phyloP scores from a whole-genome alignment of 2,113 vertebrate species.

The Lathamus discolor region DNA sequence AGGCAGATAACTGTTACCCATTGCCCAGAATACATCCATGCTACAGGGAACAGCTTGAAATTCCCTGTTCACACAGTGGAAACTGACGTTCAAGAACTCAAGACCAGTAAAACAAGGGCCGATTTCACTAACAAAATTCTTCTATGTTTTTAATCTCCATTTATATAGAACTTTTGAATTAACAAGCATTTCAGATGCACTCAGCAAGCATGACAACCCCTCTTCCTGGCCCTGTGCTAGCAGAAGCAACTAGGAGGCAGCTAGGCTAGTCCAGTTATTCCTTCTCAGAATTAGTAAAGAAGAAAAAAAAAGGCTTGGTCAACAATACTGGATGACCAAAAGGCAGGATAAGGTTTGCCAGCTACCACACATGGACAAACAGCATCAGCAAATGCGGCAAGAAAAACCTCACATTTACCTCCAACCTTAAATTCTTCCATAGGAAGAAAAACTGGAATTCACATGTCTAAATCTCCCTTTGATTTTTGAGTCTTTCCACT shows the following conservation, averaged over 20 bases:
- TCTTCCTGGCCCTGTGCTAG: background rate
- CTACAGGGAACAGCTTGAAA: background rate
- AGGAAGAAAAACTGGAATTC: background rate
- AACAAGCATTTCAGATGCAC: background rate
- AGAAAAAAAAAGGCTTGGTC: background rate
- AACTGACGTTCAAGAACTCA: background rate
- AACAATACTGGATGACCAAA: background rate
- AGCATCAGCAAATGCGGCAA: background rate
- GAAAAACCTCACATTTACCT: background rate
- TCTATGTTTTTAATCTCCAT: background rate
- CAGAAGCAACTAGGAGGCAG: background rate
- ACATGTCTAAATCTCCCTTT: background rate
- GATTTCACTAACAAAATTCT: background rate
- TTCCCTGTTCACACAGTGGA: background rate
- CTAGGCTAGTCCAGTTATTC: background rate
- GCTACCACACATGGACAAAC: accelerated
- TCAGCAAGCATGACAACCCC: background rate
- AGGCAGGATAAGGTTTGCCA: background rate
- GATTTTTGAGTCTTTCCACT: background rate
- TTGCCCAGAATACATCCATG: background rate
- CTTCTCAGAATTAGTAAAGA: background rate
- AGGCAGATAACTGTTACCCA: background rate
- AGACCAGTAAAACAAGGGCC: background rate
- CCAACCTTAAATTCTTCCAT: background rate
- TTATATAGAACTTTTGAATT: background rate